A percentile compares a stretch with the other conserved stretches of the same genome.
Conservation (phyloP, 1,140 invertebrate species). For the Diprion similis region DNA sequence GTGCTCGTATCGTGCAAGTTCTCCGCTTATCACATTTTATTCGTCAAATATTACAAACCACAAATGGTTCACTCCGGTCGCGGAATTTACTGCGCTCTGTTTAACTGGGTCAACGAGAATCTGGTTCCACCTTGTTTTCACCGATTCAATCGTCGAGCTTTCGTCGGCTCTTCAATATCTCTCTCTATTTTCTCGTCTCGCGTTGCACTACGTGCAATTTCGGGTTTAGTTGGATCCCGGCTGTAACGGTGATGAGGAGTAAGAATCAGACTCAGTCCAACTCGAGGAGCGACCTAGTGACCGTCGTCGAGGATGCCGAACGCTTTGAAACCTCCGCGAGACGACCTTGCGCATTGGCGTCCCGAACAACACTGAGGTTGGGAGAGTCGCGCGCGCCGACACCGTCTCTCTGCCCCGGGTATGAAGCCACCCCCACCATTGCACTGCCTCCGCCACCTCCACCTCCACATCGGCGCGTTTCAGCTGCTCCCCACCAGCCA, state of each 20-base stretch:
- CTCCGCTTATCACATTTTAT: neutral
- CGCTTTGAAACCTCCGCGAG: neutral
- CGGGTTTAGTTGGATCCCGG: too few species aligned
- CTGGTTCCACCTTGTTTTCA: neutral
- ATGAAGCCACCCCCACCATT: slow-evolving; percentile 39
- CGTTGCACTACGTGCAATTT: too few species aligned
- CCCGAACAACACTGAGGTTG: slow-evolving; percentile 56
- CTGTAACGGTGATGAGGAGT: too few species aligned
- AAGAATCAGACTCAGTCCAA: too few species aligned
- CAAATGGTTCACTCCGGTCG: neutral
- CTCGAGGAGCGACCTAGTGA: neutral
- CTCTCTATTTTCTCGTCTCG: too few species aligned
- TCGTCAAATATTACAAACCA: neutral
- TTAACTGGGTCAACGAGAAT: neutral
- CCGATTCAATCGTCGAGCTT: too few species aligned
- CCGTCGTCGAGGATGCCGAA: neutral
- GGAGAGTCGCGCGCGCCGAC: slow-evolving; percentile 45
- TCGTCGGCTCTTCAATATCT: too few species aligned
- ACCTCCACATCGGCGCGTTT: neutral
- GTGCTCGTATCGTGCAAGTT: too few species aligned
- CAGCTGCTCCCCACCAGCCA: slow-evolving; percentile 32
- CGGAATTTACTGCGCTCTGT: too few species aligned
- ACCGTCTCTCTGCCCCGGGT: slow-evolving; percentile 37
- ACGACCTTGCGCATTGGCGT: slow-evolving; percentile 45
- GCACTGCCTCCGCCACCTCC: slow-evolving; percentile 20